These are phyloP conservation scores for Isoperla grammatica DNA, from an alignment of 2,888 invertebrate species.

Conservation along the genomic window DNA sequence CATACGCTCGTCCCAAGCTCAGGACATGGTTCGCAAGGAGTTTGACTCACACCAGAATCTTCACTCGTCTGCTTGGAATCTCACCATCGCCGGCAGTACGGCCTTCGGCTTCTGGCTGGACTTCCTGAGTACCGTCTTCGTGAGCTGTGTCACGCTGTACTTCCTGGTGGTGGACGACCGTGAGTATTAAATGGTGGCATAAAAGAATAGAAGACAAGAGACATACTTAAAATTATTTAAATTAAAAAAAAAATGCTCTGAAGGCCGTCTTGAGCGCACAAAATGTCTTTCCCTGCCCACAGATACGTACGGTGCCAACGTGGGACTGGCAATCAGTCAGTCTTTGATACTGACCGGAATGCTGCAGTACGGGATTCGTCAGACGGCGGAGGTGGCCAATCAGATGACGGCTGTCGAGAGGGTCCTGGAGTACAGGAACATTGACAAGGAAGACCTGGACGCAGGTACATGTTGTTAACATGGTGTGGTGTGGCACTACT, in stretches of 20 bases:
- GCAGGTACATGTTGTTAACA: slow-evolving; percentile 47
- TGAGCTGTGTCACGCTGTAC: slow-evolving; percentile 56
- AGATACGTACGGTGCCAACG: slow-evolving; percentile 57
- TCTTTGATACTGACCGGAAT: slow-evolving; percentile 69
- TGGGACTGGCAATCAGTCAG: slow-evolving; percentile 67
- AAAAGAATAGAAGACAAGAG: too few relatives aligned
- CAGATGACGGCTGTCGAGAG: slow-evolving; percentile 79
- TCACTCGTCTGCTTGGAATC: slow-evolving; percentile 58
- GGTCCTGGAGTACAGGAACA: slow-evolving; percentile 67
- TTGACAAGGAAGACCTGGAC: slow-evolving; percentile 65
- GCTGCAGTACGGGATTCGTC: slow-evolving; percentile 75
- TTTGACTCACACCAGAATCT: slow-evolving; percentile 63
- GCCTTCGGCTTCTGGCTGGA: slow-evolving; percentile 62
- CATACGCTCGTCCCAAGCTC: slow-evolving; percentile 72
- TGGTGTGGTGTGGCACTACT: neutral
- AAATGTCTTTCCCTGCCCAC: slow-evolving; percentile 8
- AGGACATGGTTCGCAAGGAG: slow-evolving; percentile 65
- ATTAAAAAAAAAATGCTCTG: too few relatives aligned
- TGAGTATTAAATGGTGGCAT: slow-evolving; percentile 37
- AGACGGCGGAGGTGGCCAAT: slow-evolving; percentile 70
- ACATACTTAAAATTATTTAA: too few relatives aligned
- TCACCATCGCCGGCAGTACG: slow-evolving; percentile 54
- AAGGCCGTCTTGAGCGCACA: too few relatives aligned
- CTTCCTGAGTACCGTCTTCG: slow-evolving; percentile 56
- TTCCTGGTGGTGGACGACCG: slow-evolving; percentile 57